phyloP scores from a whole-genome alignment of 2,113 vertebrate genomes.

The Meleagris gallopavo region DNA sequence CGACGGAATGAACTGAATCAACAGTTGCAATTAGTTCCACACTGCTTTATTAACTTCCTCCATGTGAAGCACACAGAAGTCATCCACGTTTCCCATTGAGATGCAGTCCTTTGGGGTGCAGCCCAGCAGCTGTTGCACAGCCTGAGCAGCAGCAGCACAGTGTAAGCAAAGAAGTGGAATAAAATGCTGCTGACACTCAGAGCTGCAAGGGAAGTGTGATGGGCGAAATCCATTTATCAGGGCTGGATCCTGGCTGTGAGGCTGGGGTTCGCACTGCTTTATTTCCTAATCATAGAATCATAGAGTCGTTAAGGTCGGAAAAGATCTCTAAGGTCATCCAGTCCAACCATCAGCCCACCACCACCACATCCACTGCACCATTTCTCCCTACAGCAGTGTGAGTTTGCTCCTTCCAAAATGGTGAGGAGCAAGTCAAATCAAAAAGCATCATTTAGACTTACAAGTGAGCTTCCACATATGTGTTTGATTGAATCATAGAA shows the following conservation, averaged over 20 bases:
- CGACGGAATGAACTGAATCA: background rate
- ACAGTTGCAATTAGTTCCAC: background rate
- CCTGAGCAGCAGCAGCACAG: background rate
- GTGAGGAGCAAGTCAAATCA: background rate
- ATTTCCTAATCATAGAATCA: no score
- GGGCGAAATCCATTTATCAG: background rate
- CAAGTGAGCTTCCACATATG: no score
- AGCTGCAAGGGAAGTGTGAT: background rate
- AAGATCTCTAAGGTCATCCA: no score
- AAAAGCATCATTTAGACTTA: background rate
- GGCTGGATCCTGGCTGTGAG: background rate
- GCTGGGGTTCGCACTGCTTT: background rate
- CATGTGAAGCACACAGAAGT: background rate
- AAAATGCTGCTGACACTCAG: background rate
- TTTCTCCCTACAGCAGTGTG: no score
- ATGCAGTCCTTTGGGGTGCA: background rate
- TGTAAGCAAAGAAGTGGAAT: background rate
- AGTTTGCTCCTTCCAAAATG: background rate
- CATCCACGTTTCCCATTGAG: background rate
- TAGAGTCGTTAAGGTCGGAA: no score
- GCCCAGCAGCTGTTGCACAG: background rate
- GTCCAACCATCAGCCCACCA: no score
- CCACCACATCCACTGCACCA: no score
- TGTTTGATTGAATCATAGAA: no score
- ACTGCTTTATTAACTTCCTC: background rate